A percentile compares a stretch with the other conserved stretches of the same genome.
Conservation (phyloP, 2,888 invertebrate genomes). For the Leucophenga montana region DNA sequence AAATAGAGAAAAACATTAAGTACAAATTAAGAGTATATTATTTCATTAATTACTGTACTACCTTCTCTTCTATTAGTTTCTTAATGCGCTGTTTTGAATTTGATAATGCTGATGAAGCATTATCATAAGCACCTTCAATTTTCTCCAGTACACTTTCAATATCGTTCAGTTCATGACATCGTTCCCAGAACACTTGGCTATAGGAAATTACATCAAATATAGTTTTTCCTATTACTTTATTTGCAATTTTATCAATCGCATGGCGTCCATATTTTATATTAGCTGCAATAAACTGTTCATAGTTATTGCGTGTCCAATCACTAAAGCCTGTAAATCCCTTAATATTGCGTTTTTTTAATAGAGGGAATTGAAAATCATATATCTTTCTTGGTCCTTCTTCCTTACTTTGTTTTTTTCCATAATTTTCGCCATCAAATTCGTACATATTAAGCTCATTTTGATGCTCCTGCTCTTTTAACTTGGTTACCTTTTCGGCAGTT, state of each 20-base stretch:
- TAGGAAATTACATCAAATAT: constrained; percentile 98
- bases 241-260: constrained; percentile 97
- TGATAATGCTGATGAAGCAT: constrained; percentile 84
- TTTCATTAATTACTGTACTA: constrained; percentile 33
- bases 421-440: constrained; percentile 99
- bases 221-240: constrained; percentile 96
- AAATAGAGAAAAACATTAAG: neutral
- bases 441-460: constrained; percentile 80
- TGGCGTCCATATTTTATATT: constrained; percentile 98
- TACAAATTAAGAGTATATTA: no score
- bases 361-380: constrained; percentile 98
- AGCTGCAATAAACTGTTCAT: constrained; percentile 98
- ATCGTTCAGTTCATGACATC: constrained; percentile 96
- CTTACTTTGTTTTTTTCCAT: constrained; percentile 90
- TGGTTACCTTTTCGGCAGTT: constrained; percentile 92
- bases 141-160: constrained; percentile 98
- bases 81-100: constrained; percentile 87
- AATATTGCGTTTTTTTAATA: constrained; percentile 88
- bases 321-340: constrained; percentile 96
- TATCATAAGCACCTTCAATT: constrained; percentile 86
- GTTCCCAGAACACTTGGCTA: constrained; percentile 98
- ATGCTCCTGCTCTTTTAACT: constrained; percentile 85
- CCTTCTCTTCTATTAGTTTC: constrained; percentile 79
- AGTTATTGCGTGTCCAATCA: constrained; percentile 98
- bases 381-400: no score